Conservation (phyloP, 1,140 invertebrate genomes). For the Melitaea cinxia region DNA sequence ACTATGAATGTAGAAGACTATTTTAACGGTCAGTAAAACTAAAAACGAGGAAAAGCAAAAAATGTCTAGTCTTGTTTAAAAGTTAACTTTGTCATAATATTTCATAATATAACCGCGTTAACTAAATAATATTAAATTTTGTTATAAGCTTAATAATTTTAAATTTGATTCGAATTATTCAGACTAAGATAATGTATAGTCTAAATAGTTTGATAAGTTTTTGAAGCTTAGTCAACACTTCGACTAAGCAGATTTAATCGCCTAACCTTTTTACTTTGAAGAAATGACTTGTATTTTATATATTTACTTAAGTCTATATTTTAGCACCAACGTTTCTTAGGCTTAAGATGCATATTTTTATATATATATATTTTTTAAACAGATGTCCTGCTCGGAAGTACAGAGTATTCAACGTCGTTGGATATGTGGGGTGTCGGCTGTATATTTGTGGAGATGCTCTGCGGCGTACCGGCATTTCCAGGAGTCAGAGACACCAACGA, state of each 20-base stretch:
- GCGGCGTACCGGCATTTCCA: slow-evolving; percentile 97
- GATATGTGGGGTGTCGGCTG: slow-evolving; percentile 99
- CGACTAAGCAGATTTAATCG: not conserved
- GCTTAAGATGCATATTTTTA: too few relatives aligned
- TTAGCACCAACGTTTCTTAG: too few relatives aligned
- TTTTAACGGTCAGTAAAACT: too few relatives aligned
- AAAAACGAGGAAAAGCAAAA: too few relatives aligned
- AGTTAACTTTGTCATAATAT: too few relatives aligned
- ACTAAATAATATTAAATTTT: too few relatives aligned
- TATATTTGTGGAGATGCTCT: slow-evolving; percentile 99
- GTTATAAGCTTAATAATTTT: not conserved
- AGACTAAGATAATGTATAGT: not conserved
- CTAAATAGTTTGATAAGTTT: not conserved
- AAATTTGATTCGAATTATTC: not conserved
- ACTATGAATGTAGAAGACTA: too few relatives aligned
- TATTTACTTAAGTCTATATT: too few relatives aligned
- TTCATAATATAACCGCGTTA: too few relatives aligned
- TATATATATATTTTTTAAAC: slow-evolving; percentile 7
- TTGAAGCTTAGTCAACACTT: not conserved
- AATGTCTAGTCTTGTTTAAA: too few relatives aligned
- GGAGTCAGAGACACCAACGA: slow-evolving; percentile 97
- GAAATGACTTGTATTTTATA: not conserved
- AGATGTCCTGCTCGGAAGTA: slow-evolving; percentile 98
- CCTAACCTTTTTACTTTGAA: not conserved
- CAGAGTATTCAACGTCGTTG: slow-evolving; percentile 93